These are phyloP conservation scores for Pipa parva DNA, from an alignment of 2,113 vertebrate species.

Conservation along the genomic window DNA sequence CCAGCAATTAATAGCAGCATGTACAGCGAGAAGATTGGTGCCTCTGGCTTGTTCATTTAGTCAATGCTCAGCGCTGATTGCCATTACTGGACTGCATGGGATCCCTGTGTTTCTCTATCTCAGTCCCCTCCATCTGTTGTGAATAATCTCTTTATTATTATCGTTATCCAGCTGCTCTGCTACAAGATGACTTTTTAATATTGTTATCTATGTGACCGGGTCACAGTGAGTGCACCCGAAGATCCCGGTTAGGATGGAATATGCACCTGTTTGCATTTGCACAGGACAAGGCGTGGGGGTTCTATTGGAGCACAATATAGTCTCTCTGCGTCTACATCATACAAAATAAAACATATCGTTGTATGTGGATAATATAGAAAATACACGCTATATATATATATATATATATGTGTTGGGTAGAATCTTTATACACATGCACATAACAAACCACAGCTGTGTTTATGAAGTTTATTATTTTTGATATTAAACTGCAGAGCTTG, in stretches of 20 bases:
- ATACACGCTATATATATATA: too few species aligned
- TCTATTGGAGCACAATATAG: too few species aligned
- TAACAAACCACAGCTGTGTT: too few species aligned
- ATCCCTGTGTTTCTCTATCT: not conserved
- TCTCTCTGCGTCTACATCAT: too few species aligned
- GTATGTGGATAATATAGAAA: too few species aligned
- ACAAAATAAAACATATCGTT: too few species aligned
- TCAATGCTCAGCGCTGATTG: conserved; percentile 2
- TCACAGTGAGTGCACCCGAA: conserved; percentile 6
- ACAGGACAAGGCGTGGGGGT: too few species aligned
- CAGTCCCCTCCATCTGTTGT: conserved; percentile 27
- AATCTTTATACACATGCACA: too few species aligned
- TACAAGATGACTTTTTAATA: conserved; percentile 33
- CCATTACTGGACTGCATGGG: conserved; percentile 9
- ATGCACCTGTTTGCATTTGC: conserved; percentile 17
- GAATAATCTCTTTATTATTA: conserved; percentile 38
- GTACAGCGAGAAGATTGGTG: not conserved
- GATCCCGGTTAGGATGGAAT: not conserved
- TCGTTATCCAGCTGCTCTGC: conserved; percentile 16
- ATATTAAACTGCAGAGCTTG: too few species aligned
- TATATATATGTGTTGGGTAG: too few species aligned
- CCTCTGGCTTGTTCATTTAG: not conserved
- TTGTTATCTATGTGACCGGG: conserved; percentile 25
- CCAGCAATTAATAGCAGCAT: not conserved
- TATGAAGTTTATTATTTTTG: too few species aligned